Conservation (phyloP, 2,888 invertebrate species). For the Cybosia mesomella region DNA sequence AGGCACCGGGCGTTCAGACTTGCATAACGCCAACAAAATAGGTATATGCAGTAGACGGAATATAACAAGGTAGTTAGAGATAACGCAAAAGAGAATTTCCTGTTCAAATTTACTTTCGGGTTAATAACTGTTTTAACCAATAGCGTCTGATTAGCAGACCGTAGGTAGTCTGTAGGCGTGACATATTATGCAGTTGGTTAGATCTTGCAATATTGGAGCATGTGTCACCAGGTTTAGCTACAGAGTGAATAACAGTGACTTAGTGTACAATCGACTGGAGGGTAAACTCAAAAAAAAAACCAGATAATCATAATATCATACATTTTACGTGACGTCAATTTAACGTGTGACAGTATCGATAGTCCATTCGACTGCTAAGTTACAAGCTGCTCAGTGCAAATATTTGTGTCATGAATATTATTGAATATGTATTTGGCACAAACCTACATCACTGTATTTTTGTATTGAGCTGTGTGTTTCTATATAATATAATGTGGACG, state of each 20-base stretch:
- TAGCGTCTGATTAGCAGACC: no score
- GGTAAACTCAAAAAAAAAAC: background rate
- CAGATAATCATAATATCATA: no score
- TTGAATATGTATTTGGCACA: background rate
- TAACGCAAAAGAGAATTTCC: background rate
- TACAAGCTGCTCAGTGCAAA: background rate
- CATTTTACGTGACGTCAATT: background rate
- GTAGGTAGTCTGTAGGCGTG: no score
- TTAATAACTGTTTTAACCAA: no score
- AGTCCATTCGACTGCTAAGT: background rate
- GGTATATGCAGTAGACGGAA: background rate
- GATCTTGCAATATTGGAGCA: background rate
- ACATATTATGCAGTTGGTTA: background rate
- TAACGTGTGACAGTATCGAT: background rate
- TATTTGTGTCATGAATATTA: no score
- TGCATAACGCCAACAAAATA: background rate
- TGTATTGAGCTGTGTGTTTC: background rate
- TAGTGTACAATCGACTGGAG: background rate
- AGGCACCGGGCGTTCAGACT: background rate
- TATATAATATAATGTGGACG: background rate
- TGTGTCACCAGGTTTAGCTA: background rate
- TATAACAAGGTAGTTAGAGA: background rate
- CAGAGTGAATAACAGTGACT: background rate
- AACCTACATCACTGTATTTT: background rate
- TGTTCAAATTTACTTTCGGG: no score